phyloP scores from a whole-genome alignment of 2,888 invertebrate species.

The Limenitis camilla region DNA sequence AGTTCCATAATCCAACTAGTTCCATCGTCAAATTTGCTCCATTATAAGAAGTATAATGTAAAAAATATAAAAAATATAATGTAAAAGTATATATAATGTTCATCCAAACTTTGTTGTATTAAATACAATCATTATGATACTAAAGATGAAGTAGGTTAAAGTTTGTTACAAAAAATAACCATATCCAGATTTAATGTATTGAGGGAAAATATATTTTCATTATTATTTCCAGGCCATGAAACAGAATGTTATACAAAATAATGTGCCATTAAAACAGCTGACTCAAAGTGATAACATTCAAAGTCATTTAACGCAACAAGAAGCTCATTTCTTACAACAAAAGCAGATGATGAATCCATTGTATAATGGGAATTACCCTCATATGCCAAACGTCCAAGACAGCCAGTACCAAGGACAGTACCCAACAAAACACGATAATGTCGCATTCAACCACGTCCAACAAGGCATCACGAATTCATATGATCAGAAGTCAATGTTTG shows the following conservation, averaged over 20 bases:
- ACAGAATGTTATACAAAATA: conserved; percentile 67
- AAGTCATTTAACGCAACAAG: conserved; percentile 63
- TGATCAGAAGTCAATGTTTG: conserved; percentile 60
- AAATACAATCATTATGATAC: too few species aligned
- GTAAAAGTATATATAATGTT: too few species aligned
- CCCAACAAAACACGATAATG: conserved; percentile 56
- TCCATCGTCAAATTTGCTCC: too few species aligned
- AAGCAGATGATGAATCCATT: conserved; percentile 70
- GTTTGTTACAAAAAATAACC: too few species aligned
- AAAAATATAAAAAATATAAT: too few species aligned
- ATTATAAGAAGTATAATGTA: too few species aligned
- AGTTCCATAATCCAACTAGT: too few species aligned
- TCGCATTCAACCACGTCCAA: conserved; percentile 55
- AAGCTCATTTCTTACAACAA: conserved; percentile 70
- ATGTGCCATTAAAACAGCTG: conserved; percentile 70
- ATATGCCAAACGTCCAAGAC: conserved; percentile 50
- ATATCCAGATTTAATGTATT: not conserved
- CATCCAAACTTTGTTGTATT: too few species aligned
- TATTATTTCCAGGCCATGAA: conserved; percentile 58
- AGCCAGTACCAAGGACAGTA: conserved; percentile 60
- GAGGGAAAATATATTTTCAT: not conserved
- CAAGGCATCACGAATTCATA: conserved; percentile 67
- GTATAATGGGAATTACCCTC: conserved; percentile 59
- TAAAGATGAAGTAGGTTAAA: too few species aligned
- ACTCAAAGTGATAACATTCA: conserved; percentile 68